Base-by-base conservation (phyloP, 2,113 vertebrate species). In the Heterochromis multidens region DNA sequence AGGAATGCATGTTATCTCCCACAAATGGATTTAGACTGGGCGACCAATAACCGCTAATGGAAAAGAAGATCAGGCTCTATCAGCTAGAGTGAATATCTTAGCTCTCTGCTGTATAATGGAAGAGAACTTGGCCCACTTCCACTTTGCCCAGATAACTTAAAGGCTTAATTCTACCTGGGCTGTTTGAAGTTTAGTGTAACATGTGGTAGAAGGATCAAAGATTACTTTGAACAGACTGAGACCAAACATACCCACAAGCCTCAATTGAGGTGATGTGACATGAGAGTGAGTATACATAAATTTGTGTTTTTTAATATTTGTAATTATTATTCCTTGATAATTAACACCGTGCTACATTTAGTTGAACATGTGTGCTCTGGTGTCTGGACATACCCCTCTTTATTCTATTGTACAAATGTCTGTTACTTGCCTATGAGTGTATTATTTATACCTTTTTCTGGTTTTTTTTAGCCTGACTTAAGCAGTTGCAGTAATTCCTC, bases 31-130 rank as follows among this genome's bases (percentile, higher is more conserved):
- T 85, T 79, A 25, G 77, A 81, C 89, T 76, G 61, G 57, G 88
- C 49, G 57, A 87, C 85, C 83, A 94, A 89, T 91, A 90, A 93
- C 93, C 83, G 82, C 86, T 90, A 91, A 94, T 93, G 84, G 85
- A 86, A 92, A 67, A 59, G 33, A 78, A 86, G 82, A 88, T 90
- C 79, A 65, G 83, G 59, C 84, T 79, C 56, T 84, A 74, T 90
- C 81, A 82, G 82, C 65, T 7, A 6, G 25, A 74, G 79, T 80
- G 80, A 83, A 74, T 87, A 80, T 90, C 79, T 82, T 31, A 23
- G 6, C 78, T 90, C 70, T 77, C 40, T 77, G 59, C 72, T 83
- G 79, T 80, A 52, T 87, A 91, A 92, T 90, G 84, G 89, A 89
- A 40, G 72, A 85, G 40, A 87, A 87, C 61, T 90, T 92, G 88